phyloP scores from a whole-genome alignment of 2,113 vertebrate species.

The Sebastes schlegelii region DNA sequence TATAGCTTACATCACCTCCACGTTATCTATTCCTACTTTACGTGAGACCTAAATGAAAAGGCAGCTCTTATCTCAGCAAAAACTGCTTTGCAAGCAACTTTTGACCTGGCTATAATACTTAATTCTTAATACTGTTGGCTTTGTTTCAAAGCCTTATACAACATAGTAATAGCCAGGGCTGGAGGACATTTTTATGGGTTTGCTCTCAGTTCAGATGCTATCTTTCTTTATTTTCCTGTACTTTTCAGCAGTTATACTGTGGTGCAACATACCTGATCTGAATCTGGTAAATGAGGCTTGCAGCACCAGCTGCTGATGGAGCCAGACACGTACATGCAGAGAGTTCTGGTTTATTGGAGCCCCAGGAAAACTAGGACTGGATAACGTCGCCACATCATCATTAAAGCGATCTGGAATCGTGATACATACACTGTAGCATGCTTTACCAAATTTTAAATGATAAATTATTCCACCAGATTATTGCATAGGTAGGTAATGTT shows the following conservation, averaged over 20 bases:
- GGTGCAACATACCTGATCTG: conserved; percentile 74
- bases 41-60: conserved; percentile 40
- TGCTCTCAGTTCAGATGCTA: conserved; percentile 81
- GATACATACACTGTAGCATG: neutral
- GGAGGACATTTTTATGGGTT: conserved; percentile 71
- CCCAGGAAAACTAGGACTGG: conserved; percentile 39
- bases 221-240: conserved; percentile 82
- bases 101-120: conserved; percentile 54
- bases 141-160: conserved; percentile 64
- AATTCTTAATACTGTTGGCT: conserved; percentile 55
- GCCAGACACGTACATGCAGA: conserved; percentile 54
- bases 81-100: conserved; percentile 56
- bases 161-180: conserved; percentile 63
- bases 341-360: conserved; percentile 41
- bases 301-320: conserved; percentile 75
- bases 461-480: conserved; percentile 15
- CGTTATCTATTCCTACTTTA: conserved; percentile 47
- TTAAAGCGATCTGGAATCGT: conserved; percentile 21
- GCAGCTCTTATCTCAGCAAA: conserved; percentile 48
- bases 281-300: conserved; percentile 82
- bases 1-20: conserved; percentile 27
- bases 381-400: conserved; percentile 44
- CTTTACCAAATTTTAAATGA: conserved; percentile 9
- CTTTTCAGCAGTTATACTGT: conserved; percentile 79
- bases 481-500: neutral